phyloP scores from a whole-genome alignment of 2,797 vertebrate species.

The Galagoides demidoff region DNA sequence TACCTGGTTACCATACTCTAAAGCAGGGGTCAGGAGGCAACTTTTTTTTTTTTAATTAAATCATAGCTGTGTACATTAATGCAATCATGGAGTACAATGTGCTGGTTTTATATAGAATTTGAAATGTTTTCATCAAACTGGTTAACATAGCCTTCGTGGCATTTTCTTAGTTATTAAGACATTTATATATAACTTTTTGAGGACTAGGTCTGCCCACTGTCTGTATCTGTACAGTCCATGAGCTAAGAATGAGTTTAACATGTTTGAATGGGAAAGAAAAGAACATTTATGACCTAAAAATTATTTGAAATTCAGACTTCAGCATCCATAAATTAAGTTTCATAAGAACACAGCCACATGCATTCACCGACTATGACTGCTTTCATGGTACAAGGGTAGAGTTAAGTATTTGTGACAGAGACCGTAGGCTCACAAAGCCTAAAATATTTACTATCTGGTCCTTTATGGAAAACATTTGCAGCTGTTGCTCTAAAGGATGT shows the following conservation, averaged over 20 bases:
- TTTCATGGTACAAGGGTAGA: not conserved
- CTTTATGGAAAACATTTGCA: not conserved
- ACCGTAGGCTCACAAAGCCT: not conserved
- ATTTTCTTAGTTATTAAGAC: no score
- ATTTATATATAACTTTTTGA: not conserved
- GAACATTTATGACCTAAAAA: slow-evolving; percentile 14
- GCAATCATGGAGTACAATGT: no score
- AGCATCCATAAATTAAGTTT: slow-evolving; percentile 12
- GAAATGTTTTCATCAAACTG: no score
- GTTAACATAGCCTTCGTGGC: no score
- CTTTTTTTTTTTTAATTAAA: not conserved
- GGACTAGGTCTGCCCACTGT: not conserved
- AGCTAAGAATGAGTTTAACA: slow-evolving; percentile 21
- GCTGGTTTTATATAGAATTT: no score
- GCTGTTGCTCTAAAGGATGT: not conserved
- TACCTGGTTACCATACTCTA: not conserved
- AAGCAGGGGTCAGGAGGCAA: not conserved
- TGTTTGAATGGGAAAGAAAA: slow-evolving; percentile 52
- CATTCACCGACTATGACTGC: not conserved
- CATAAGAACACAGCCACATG: not conserved
- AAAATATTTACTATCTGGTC: slow-evolving; percentile 1
- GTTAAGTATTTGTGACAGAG: not conserved
- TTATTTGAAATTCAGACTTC: not conserved
- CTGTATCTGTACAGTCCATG: not conserved
- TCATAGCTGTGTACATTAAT: no score